Evolutionary conservation across 2,797 vertebrate genomes (phyloP).

Genomic region (Luscinia megarhynchos): DNA sequence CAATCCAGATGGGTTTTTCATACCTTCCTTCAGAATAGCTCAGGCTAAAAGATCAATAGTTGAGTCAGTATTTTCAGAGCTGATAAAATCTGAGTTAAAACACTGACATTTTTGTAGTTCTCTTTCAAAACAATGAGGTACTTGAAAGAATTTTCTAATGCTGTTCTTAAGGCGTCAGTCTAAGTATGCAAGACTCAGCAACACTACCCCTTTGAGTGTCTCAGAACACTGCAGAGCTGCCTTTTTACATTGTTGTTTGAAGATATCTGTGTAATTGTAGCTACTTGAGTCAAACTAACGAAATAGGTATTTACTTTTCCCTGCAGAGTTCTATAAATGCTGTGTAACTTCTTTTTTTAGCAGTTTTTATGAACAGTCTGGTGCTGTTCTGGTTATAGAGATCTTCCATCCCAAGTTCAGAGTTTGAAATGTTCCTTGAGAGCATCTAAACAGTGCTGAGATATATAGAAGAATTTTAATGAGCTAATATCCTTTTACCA

Average conservation of each 20-base stretch:
- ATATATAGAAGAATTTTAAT: background rate
- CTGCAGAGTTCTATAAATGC: background rate
- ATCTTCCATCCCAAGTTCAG: background rate
- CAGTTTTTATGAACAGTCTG: background rate
- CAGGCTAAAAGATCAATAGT: conserved; percentile 43
- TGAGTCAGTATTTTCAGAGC: conserved; percentile 43
- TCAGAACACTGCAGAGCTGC: background rate
- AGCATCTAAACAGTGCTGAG: background rate
- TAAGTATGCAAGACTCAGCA: background rate
- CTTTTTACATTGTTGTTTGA: background rate
- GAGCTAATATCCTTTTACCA: background rate
- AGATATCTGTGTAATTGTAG: background rate
- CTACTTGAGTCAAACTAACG: background rate
- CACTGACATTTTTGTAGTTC: conserved; percentile 8
- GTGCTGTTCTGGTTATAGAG: background rate
- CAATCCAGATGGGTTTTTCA: conserved; percentile 36
- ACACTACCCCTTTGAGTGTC: background rate
- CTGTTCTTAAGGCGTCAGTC: background rate
- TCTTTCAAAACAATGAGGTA: conserved; percentile 26
- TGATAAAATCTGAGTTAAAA: conserved; percentile 59
- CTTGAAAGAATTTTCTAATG: conserved; percentile 28
- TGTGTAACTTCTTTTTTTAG: background rate
- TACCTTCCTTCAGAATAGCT: conserved; percentile 10
- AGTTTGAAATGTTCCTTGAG: background rate
- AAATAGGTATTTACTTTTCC: background rate